phyloP scores from a whole-genome alignment of 2,113 vertebrate species.

The Fregetta grallaria region DNA sequence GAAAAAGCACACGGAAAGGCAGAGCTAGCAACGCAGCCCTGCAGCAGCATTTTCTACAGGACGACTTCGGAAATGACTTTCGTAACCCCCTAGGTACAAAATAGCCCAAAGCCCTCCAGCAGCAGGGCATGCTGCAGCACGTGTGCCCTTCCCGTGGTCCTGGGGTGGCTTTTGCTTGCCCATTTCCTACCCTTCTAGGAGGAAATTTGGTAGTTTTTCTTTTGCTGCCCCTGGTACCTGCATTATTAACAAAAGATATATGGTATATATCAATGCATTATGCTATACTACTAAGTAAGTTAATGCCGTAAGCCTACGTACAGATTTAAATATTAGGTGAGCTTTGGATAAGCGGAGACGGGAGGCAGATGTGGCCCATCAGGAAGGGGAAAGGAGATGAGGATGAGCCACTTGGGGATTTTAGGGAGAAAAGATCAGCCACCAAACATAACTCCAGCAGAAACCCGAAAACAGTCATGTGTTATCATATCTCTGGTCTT shows the following conservation, averaged over 20 bases:
- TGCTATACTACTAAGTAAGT: no score
- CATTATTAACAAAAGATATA: fast-evolving
- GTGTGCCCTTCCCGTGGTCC: fast-evolving
- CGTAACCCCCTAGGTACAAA: not conserved
- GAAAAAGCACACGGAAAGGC: not conserved
- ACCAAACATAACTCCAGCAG: not conserved
- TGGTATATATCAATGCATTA: fast-evolving
- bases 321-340: not conserved
- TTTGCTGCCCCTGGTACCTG: not conserved
- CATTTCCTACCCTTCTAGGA: not conserved
- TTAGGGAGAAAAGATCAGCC: not conserved
- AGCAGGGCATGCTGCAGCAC: not conserved
- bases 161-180: not conserved
- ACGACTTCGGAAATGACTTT: fast-evolving
- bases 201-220: not conserved
- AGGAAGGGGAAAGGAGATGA: not conserved
- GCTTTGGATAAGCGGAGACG: not conserved
- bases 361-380: not conserved
- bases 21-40: not conserved
- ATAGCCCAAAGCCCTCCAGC: not conserved
- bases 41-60: not conserved
- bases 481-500: fast-evolving
- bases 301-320: fast-evolving
- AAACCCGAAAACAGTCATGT: not conserved
- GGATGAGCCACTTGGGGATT: not conserved